Base-by-base conservation (phyloP, 2,113 vertebrate genomes). In the Embiotoca jacksoni region DNA sequence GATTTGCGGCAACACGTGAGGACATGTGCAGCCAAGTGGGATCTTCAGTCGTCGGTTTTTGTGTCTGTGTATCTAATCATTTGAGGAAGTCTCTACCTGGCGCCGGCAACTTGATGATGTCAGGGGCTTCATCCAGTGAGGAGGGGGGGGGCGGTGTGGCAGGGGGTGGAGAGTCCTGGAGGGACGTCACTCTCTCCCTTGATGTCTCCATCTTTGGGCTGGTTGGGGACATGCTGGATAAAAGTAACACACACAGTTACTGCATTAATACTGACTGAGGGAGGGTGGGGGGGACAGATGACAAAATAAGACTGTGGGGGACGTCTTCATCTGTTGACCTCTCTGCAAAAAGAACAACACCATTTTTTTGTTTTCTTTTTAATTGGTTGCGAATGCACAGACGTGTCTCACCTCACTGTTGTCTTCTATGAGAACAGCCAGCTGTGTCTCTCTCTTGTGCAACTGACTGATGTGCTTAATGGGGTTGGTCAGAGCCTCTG, bases 401-500 rank as follows among this genome's bases (percentile, higher is more conserved):
- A 65, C 32, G 23, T 8, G 46, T 44, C 90, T 92, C 58, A 96
- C 96, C 94, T 96, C 96, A 3, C 39, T 57, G 0, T 74, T 91
- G 47, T 96, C 96, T 37, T 95, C 95, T 3, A 96, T 82, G 47
- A 98, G 92, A 32, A 89, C 93, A 0, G 94, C 95, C 84, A 98
- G 94, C 86, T 96, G 95, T 37, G 87, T 93, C 74, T 96, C 95
- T 54, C 96, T 93, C 90, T 96, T 95, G 82, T 95, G 93, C 92
- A 96, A 79, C 39, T 95, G 88, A 88, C 88, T 96, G 85, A 96
- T 92, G 8, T 97, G 96, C 66, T 96, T 96, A 41, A 97, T 97
- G 81, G 97, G 97, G 90, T 97, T 96, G 75, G 95, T 96, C 85
- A 98, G 85, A 11, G 96, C 96, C 10, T 96, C 95, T 0, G 95